Evolutionary conservation across 2,888 invertebrate genomes (phyloP).

Genomic region (Leptopilina drosophilae): DNA sequence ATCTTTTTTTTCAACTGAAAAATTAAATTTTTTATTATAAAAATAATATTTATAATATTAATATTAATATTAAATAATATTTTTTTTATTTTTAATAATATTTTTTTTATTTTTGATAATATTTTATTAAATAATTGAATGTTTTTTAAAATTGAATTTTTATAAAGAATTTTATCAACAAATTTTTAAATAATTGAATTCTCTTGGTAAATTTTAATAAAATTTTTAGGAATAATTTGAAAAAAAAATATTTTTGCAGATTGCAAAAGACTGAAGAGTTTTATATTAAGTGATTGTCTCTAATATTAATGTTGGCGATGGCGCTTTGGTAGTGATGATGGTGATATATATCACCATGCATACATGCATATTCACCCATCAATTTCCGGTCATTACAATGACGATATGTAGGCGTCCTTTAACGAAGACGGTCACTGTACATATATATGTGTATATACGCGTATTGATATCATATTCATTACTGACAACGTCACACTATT

Average conservation of each 20-base stretch:
- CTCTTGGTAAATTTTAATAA: too few species aligned
- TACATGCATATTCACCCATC: slow-evolving; percentile 38
- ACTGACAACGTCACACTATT: slow-evolving; percentile 4
- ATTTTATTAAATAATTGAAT: too few species aligned
- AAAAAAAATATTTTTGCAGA: background rate
- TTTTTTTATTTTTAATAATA: too few species aligned
- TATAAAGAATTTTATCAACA: too few species aligned
- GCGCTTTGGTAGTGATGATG: background rate
- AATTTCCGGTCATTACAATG: slow-evolving; percentile 39
- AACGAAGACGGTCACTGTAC: slow-evolving; percentile 17
- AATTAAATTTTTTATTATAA: too few species aligned
- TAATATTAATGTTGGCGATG: slow-evolving; percentile 22
- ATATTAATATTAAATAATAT: too few species aligned
- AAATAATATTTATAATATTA: too few species aligned
- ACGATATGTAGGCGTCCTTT: slow-evolving; percentile 31
- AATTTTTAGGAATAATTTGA: too few species aligned
- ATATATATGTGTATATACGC: background rate
- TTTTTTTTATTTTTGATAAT: too few species aligned
- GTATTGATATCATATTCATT: slow-evolving; percentile 17
- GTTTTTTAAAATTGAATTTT: too few species aligned
- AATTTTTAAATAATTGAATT: too few species aligned
- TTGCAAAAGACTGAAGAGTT: slow-evolving; percentile 1
- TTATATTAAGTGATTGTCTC: slow-evolving; percentile 3
- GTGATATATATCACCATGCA: slow-evolving; percentile 32
- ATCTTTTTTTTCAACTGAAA: background rate